Base-by-base conservation (phyloP, 1,140 invertebrate species). In the Sarcophaga peregrina region DNA sequence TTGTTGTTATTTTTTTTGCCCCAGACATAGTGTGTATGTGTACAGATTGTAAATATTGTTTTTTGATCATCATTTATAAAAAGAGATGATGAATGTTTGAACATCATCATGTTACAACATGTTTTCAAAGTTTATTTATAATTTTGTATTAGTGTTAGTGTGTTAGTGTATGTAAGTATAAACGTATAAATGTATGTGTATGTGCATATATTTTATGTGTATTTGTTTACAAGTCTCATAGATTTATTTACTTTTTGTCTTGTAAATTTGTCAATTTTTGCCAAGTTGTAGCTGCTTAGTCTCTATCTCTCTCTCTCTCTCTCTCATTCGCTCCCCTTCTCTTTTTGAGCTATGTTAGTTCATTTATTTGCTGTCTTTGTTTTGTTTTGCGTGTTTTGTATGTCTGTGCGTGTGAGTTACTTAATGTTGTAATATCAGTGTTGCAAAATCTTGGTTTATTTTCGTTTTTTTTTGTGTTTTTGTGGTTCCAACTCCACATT, bases 231-330 rank as follows among this genome's bases (percentile, higher is more conserved):
- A 37, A 37, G 25, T 37, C 25, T 37, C 62, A 68, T 68, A 68
- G 62, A 68, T 68, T 68, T 68, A 68, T 68, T 68, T 68, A 20
- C 62, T 68, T 68, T 68, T 68, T 17, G 62, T 68, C 62, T 68
- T 68, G 62, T 68, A 68, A 68, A 68, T 68, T 68, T 68, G 62
- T 68, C 62, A 68, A 68, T 68, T 68, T 68, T 68, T 68, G n/a
- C 17, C 15, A 68, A 37, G 25, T 37, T 37, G 25, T 37, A 37
- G 25, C 25, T 37, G 25, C 25, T 37, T 4, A 37, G 25, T 37
- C 25, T 37, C 25, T 37, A 1, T 37, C 25, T 37, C 25, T 37
- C 25, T 37, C 25, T 37, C 25, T 37, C 25, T 37, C 25, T 37
- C 25, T 37, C 25, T 37, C 25, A 2, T 4, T 37, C 25, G 1